phyloP scores from a whole-genome alignment of 2,797 vertebrate species.

The Tangara arthus region DNA sequence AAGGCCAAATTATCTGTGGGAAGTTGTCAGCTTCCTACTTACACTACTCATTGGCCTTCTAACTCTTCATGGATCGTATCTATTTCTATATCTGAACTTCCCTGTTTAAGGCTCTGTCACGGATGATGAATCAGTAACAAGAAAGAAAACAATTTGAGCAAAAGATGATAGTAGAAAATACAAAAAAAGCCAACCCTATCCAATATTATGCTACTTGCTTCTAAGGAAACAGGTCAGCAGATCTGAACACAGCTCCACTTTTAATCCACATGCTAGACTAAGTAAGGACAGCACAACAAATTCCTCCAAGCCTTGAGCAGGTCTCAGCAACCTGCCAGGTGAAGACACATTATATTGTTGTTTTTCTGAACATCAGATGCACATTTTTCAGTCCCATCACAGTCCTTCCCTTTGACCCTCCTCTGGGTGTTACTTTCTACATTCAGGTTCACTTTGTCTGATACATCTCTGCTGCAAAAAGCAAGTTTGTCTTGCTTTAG shows the following conservation, averaged over 20 bases:
- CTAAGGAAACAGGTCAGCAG: background rate
- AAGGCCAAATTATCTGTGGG: background rate
- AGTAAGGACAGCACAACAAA: background rate
- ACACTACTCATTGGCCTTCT: background rate
- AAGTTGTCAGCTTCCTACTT: background rate
- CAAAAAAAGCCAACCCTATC: background rate
- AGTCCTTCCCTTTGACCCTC: background rate
- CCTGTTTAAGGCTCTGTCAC: background rate
- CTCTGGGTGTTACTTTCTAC: background rate
- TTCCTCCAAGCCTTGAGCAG: background rate
- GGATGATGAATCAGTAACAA: background rate
- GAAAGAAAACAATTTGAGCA: background rate
- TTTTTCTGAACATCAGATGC: background rate
- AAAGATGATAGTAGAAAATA: background rate
- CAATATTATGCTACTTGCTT: background rate
- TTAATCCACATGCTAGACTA: background rate
- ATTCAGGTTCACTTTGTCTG: background rate
- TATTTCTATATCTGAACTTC: background rate
- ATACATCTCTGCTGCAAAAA: background rate
- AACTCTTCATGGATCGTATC: background rate
- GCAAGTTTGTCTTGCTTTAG: background rate
- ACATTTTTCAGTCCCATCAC: background rate
- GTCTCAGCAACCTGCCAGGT: background rate
- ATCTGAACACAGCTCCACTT: background rate
- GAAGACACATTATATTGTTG: background rate